phyloP scores from a whole-genome alignment of 2,888 invertebrate species.

The Lasioglossum vierecki region DNA sequence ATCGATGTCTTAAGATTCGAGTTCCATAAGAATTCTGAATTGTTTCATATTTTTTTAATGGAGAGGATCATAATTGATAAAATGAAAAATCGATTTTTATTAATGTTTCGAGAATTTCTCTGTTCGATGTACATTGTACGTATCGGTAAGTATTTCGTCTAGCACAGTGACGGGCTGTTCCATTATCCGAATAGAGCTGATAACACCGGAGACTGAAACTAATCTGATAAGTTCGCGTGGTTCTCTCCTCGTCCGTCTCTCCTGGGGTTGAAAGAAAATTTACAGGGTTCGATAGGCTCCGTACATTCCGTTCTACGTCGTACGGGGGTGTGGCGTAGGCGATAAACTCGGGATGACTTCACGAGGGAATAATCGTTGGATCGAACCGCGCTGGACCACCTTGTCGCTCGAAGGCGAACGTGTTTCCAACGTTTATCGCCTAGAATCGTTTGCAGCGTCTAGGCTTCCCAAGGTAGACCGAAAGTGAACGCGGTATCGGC shows the following conservation, averaged over 20 bases:
- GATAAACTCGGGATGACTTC: conserved; percentile 12
- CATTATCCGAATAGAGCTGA: too few relatives aligned
- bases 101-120: too few relatives aligned
- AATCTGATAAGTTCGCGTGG: not conserved
- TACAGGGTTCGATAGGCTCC: not conserved
- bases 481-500: not conserved
- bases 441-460: not conserved
- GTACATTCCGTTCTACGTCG: not conserved
- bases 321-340: not conserved
- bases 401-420: conserved; percentile 16
- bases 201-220: not conserved
- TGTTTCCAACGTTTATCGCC: conserved; percentile 7
- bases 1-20: too few relatives aligned
- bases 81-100: too few relatives aligned
- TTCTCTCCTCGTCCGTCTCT: not conserved
- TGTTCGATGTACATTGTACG: too few relatives aligned
- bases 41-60: too few relatives aligned
- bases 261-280: not conserved
- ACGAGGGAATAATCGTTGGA: conserved; percentile 17
- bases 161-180: too few relatives aligned
- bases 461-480: conserved; percentile 9
- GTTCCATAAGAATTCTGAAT: too few relatives aligned
- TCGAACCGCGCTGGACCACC: conserved; percentile 21
- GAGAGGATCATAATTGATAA: too few relatives aligned
- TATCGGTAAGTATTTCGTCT: too few relatives aligned